phyloP scores from a whole-genome alignment of 2,113 vertebrate genomes.

The Lepus americanus region DNA sequence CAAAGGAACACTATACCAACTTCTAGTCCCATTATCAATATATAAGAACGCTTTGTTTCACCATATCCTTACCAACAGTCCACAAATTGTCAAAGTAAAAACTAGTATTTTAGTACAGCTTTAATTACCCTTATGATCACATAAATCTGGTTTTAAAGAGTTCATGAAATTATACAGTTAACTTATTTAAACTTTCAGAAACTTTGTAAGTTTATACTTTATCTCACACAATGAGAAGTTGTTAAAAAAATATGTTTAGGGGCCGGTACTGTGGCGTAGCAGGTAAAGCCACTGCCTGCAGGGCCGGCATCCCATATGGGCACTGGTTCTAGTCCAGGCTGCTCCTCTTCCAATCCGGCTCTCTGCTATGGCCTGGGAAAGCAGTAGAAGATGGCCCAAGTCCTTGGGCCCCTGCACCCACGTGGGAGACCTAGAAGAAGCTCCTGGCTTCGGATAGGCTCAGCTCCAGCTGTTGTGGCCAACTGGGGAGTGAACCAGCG shows the following conservation, averaged over 20 bases:
- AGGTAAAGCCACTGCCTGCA: no score
- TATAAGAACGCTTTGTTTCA: neutral
- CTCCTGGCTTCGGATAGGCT: no score
- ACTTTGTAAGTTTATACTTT: conserved; percentile 16
- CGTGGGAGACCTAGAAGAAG: no score
- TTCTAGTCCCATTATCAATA: conserved; percentile 4
- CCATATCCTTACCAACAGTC: neutral
- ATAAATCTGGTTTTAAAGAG: conserved; percentile 59
- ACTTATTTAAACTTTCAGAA: conserved; percentile 13
- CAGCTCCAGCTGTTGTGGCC: no score
- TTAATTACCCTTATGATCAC: conserved; percentile 14
- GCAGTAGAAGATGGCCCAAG: no score
- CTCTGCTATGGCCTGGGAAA: no score
- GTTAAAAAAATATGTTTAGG: neutral
- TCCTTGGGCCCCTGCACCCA: no score
- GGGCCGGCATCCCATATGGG: no score
- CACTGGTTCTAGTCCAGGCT: no score
- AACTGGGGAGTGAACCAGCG: no score
- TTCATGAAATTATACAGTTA: neutral
- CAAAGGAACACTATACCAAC: neutral
- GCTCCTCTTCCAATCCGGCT: no score
- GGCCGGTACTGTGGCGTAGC: no score
- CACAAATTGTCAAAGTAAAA: conserved; percentile 43
- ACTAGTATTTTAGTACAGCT: conserved; percentile 7
- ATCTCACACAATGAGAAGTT: conserved; percentile 40